A percentile compares a stretch with the other conserved stretches of the same genome.
Evolutionary conservation across 1,140 invertebrate genomes (phyloP).

Genomic region (Diabrotica virgifera): DNA sequence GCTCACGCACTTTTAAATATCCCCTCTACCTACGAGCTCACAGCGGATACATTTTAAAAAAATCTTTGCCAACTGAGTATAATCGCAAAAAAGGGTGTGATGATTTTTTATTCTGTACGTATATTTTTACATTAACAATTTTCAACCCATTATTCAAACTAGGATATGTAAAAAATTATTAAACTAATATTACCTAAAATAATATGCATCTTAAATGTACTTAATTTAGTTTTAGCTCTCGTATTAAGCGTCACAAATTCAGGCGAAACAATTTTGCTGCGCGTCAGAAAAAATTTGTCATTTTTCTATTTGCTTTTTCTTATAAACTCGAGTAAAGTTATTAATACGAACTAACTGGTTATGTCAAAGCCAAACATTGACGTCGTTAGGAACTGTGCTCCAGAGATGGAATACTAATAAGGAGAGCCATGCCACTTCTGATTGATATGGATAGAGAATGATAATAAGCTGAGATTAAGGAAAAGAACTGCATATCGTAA

Average conservation of each 20-base stretch:
- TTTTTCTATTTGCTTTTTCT: conserved; percentile 49
- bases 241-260: conserved; percentile 30
- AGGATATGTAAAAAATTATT: too few species aligned
- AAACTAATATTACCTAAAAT: too few species aligned
- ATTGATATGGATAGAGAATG: conserved; percentile 47
- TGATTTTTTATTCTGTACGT: too few species aligned
- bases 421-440: conserved; percentile 41
- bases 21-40: too few species aligned
- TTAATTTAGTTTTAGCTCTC: not conserved
- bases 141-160: too few species aligned
- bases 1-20: too few species aligned
- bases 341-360: conserved; percentile 52
- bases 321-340: conserved; percentile 48
- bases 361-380: conserved; percentile 50
- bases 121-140: too few species aligned
- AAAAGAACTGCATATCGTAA: conserved; percentile 29
- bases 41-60: too few species aligned
- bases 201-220: too few species aligned
- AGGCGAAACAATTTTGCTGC: conserved; percentile 39
- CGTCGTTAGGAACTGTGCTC: conserved; percentile 41
- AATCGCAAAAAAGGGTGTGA: too few species aligned
- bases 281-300: conserved; percentile 43
- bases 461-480: conserved; percentile 45
- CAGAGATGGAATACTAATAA: conserved; percentile 48
- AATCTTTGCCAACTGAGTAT: too few species aligned